Conservation (phyloP, 1,140 invertebrate genomes). For the Trypoxylus dichotomus region DNA sequence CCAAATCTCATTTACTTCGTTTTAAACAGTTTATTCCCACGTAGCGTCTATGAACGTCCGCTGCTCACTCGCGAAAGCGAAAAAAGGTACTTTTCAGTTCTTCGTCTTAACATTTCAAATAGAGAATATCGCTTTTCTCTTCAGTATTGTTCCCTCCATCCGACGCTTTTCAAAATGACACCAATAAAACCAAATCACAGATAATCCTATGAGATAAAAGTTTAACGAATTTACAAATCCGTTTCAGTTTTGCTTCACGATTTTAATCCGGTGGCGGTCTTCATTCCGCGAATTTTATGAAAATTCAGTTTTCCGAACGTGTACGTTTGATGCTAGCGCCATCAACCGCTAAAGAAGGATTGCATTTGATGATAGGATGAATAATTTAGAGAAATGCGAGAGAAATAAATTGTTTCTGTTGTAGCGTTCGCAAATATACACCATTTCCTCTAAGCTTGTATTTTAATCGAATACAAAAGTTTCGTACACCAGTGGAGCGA, state of each 20-base stretch:
- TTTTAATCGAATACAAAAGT: neutral
- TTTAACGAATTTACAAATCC: slow-evolving; percentile 25
- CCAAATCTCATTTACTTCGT: slow-evolving; percentile 9
- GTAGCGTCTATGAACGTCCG: neutral
- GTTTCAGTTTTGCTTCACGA: slow-evolving; percentile 13
- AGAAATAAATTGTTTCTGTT: neutral
- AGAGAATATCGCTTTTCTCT: neutral
- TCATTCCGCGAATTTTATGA: slow-evolving; percentile 9
- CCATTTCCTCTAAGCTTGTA: neutral
- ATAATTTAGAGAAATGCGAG: neutral
- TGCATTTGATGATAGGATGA: neutral
- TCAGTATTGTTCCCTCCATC: neutral
- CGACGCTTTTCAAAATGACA: slow-evolving; percentile 8
- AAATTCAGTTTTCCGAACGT: slow-evolving; percentile 4
- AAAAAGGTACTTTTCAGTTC: neutral
- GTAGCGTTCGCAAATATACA: neutral
- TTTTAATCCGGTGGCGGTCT: neutral
- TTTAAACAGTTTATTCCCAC: neutral
- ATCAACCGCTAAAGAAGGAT: neutral
- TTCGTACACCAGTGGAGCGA: neutral
- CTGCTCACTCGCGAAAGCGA: neutral
- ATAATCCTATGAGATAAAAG: slow-evolving; percentile 20
- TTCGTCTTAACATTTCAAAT: neutral
- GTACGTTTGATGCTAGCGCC: neutral
- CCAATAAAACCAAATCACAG: slow-evolving; percentile 13